phyloP scores from a whole-genome alignment of 2,797 vertebrate species.

The Sorex maritimensis region DNA sequence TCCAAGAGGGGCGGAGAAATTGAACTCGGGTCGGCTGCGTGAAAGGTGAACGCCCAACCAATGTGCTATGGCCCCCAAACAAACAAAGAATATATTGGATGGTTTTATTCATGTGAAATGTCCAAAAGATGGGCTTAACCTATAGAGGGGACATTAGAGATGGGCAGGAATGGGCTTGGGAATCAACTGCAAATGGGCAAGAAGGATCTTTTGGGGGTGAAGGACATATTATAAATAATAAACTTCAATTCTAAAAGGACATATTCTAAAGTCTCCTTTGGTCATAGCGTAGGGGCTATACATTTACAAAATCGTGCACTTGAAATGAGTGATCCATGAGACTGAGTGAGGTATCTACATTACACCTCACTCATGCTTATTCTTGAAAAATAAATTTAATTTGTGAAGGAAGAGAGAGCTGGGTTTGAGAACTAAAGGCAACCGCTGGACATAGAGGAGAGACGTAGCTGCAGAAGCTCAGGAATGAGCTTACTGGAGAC shows the following conservation, averaged over 20 bases:
- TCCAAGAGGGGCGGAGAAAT: no score
- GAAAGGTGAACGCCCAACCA: no score
- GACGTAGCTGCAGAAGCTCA: not conserved
- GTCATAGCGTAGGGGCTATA: not conserved
- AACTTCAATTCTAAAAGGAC: no score
- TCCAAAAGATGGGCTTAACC: slow-evolving; percentile 7
- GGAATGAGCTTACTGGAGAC: not conserved
- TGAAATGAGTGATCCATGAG: not conserved
- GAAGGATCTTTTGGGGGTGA: not conserved
- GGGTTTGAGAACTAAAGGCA: not conserved
- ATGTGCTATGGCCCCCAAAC: no score
- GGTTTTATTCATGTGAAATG: slow-evolving; percentile 27
- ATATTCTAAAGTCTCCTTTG: not conserved
- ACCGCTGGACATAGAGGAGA: not conserved
- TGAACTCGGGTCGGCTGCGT: no score
- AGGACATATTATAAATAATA: no score
- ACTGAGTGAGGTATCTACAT: not conserved
- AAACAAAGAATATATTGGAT: not conserved
- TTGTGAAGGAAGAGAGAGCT: not conserved
- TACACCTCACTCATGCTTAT: not conserved
- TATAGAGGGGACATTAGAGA: not conserved
- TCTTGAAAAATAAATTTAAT: slow-evolving; percentile 39
- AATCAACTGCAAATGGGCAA: not conserved
- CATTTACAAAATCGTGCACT: not conserved
- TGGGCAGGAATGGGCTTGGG: not conserved